Base-by-base conservation (phyloP, 2,888 invertebrate genomes). In the Temnothorax rugatulus region DNA sequence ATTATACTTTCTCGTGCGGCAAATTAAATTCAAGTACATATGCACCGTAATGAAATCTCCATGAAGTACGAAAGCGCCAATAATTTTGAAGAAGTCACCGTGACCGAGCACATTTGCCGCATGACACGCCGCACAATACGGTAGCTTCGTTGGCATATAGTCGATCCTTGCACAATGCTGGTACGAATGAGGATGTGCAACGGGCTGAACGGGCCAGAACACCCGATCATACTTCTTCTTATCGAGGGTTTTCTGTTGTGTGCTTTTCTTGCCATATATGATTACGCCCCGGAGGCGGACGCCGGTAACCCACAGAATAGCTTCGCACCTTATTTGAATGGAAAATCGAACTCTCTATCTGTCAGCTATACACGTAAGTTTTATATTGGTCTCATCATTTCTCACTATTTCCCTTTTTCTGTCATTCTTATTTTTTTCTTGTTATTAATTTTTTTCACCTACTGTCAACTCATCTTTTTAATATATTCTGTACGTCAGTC, bases 271-370 rank as follows among this genome's bases (percentile, higher is more conserved):
- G 93, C 92, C 41, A 94, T 94, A 87, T 95, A 95, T 83, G 93
- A 93, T 87, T 96, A 96, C 90, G 94, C 94, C 76, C 90, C 93
- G 29, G 93, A 95, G 83, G 95, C 95, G 25, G 94, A 95, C 87
- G 95, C 95, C 9, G 91, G 93, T 86, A 92, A 95, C 89, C 87
- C 86, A 50, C 91, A 94, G 86, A 95, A 95, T 91, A 95, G 95
- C 77, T 84, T 94, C 84, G 92, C 91, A 82, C 90, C 90, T 88
- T 88, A 93, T 92, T 92, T 93, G 86, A 93, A 93, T 92, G 93
- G 93, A 91, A 92, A 92, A 87, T 87, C 89, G 73, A 92, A 83
- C 85, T 88, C 85, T 73, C 87, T 92, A 86, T 92, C 94, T 73
- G 88, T 90, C 89, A 90, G 91, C 89, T 93, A 93, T 86, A 92